These are phyloP conservation scores for Hemiscyllium ocellatum DNA, from an alignment of 2,113 vertebrate species.

Conservation along the genomic window DNA sequence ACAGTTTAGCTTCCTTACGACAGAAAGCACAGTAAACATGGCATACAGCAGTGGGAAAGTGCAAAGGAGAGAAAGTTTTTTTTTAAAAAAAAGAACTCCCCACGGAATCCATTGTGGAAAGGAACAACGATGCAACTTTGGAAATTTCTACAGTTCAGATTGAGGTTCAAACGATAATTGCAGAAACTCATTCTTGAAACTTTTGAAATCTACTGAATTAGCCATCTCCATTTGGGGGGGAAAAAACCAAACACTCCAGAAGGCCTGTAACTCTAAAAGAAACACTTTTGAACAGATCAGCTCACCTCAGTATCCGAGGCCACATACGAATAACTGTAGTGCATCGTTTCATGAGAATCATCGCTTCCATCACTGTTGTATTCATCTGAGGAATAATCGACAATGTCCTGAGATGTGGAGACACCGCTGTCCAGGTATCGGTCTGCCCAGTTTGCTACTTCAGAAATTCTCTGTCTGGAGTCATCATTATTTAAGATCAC, in stretches of 20 bases:
- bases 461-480: slow-evolving; percentile 43
- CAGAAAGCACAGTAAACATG: not conserved
- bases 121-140: not conserved
- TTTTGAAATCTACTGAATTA: not conserved
- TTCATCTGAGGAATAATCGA: slow-evolving; percentile 45
- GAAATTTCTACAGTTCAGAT: not conserved
- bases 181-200: not conserved
- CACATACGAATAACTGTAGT: slow-evolving; percentile 55
- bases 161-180: not conserved
- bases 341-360: slow-evolving; percentile 48
- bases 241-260: not conserved
- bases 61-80: not conserved
- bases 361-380: slow-evolving; percentile 54
- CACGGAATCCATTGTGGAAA: not conserved
- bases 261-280: not conserved
- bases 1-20: not conserved
- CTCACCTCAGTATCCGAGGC: slow-evolving; percentile 61
- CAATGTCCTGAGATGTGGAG: slow-evolving; percentile 49
- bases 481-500: slow-evolving; percentile 40
- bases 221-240: not conserved
- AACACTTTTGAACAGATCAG: not conserved
- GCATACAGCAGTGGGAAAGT: not conserved
- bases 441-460: slow-evolving; percentile 60
- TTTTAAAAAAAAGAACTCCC: not conserved
- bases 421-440: slow-evolving; percentile 64